These are phyloP conservation scores for Hirtodrosophila histrioides DNA, from an alignment of 2,888 invertebrate genomes.

Conservation along the genomic window DNA sequence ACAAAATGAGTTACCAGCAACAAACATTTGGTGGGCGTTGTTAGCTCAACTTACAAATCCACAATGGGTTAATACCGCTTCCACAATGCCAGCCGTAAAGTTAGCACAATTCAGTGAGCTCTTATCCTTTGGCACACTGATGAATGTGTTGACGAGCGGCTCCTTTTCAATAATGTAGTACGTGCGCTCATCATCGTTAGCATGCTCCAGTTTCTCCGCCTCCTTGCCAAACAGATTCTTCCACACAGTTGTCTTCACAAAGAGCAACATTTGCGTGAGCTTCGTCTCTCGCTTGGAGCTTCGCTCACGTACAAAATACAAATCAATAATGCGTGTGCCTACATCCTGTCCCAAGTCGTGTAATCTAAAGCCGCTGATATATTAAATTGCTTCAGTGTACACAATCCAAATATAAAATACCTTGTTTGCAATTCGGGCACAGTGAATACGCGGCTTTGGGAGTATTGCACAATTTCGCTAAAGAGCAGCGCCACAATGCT, in stretches of 20 bases:
- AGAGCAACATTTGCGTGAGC: conserved; percentile 95
- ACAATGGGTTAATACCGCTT: conserved; percentile 96
- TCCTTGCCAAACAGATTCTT: conserved; percentile 99
- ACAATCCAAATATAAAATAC: conserved; percentile 85
- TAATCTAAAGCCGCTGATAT: conserved; percentile 86
- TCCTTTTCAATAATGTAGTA: conserved; percentile 99
- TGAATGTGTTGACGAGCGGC: conserved; percentile 97
- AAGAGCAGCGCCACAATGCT: conserved; percentile 97
- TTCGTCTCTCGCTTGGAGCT: conserved; percentile 98
- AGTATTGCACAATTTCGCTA: conserved; percentile 99
- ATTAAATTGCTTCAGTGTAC: background rate
- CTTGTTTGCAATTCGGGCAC: conserved; percentile 97
- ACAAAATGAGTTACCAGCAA: no score
- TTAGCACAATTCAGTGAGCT: conserved; percentile 98
- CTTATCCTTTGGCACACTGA: conserved; percentile 99
- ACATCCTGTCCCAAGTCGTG: conserved; percentile 98
- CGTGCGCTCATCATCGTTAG: conserved; percentile 98
- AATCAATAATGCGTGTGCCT: conserved; percentile 95
- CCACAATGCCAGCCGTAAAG: conserved; percentile 99
- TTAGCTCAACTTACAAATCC: conserved; percentile 93
- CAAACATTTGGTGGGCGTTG: no score
- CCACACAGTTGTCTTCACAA: conserved; percentile 98
- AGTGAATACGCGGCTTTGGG: conserved; percentile 97
- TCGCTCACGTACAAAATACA: conserved; percentile 96
- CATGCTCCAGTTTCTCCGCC: conserved; percentile 99